Evolutionary conservation across 2,113 vertebrate species (phyloP).

Genomic region (Myotis lucifugus): DNA sequence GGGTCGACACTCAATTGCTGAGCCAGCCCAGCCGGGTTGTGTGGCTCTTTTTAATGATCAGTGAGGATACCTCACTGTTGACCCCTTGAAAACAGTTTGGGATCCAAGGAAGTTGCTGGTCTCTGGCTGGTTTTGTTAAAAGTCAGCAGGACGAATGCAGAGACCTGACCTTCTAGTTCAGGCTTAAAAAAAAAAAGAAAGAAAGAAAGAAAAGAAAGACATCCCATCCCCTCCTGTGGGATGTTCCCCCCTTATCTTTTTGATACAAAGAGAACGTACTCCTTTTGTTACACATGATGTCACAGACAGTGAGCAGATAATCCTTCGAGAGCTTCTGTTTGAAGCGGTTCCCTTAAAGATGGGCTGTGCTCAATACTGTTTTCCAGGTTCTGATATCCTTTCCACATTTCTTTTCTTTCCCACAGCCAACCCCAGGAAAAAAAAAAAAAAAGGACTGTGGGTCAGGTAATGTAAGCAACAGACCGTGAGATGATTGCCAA

Average conservation of each 20-base stretch:
- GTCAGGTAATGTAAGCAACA: slow-evolving; percentile 86
- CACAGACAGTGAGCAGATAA: slow-evolving; percentile 61
- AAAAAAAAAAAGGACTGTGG: slow-evolving; percentile 65
- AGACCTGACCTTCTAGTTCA: slow-evolving; percentile 75
- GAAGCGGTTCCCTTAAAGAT: slow-evolving; percentile 68
- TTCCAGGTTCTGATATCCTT: slow-evolving; percentile 77
- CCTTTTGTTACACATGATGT: slow-evolving; percentile 68
- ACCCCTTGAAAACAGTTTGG: slow-evolving; percentile 78
- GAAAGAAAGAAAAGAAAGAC: neutral
- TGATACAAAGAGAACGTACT: slow-evolving; percentile 63
- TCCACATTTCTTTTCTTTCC: slow-evolving; percentile 80
- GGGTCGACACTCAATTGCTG: too few species aligned
- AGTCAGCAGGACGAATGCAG: slow-evolving; percentile 63
- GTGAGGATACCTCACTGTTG: slow-evolving; percentile 65
- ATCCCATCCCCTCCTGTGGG: slow-evolving; percentile 55
- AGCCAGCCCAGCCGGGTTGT: too few species aligned
- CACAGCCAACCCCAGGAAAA: slow-evolving; percentile 79
- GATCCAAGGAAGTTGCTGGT: slow-evolving; percentile 79
- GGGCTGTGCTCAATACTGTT: slow-evolving; percentile 52
- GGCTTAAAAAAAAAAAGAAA: neutral
- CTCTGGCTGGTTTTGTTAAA: slow-evolving; percentile 77
- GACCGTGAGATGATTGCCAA: slow-evolving; percentile 73
- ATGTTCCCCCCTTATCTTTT: slow-evolving; percentile 55
- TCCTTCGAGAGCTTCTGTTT: slow-evolving; percentile 62
- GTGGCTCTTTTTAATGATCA: slow-evolving; percentile 33